These are phyloP conservation scores for Orchesella flavescens DNA, from an alignment of 2,888 invertebrate genomes.

Conservation along the genomic window DNA sequence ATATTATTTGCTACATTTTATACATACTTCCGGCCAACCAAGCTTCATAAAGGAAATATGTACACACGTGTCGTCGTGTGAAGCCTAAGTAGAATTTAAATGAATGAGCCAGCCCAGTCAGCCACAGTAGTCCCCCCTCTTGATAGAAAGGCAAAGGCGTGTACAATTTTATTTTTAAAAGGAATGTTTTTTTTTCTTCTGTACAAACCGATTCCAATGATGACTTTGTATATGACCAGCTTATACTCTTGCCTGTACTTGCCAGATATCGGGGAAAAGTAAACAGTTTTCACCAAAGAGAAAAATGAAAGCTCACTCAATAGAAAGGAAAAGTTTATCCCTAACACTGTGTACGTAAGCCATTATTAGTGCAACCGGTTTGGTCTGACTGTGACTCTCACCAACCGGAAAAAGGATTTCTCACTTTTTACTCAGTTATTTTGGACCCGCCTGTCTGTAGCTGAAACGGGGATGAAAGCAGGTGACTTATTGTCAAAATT, in stretches of 20 bases:
- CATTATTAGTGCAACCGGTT: conserved; percentile 45
- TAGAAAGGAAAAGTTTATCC: conserved; percentile 49
- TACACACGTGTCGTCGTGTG: too few relatives aligned
- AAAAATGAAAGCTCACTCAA: conserved; percentile 29
- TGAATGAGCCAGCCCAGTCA: too few relatives aligned
- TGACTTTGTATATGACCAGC: conserved; percentile 8
- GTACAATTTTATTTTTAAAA: too few relatives aligned
- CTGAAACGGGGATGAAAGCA: conserved; percentile 9
- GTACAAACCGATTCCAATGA: too few relatives aligned
- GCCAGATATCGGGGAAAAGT: conserved; percentile 48
- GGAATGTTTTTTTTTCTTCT: too few relatives aligned
- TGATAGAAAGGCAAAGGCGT: too few relatives aligned
- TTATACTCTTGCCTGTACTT: conserved; percentile 33
- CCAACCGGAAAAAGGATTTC: conserved; percentile 58
- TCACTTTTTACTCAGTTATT: conserved; percentile 37
- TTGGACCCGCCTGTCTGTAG: neutral
- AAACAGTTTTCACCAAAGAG: conserved; percentile 43
- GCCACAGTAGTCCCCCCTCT: too few relatives aligned
- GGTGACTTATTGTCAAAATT: conserved; percentile 44
- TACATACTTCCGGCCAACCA: neutral
- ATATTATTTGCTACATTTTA: neutral
- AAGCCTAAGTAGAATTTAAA: neutral
- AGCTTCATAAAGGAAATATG: too few relatives aligned
- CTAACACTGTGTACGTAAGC: conserved; percentile 21
- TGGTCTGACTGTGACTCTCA: conserved; percentile 34